These are phyloP conservation scores for Chaenocephalus aceratus DNA, from an alignment of 2,113 vertebrate species.

Conservation along the genomic window DNA sequence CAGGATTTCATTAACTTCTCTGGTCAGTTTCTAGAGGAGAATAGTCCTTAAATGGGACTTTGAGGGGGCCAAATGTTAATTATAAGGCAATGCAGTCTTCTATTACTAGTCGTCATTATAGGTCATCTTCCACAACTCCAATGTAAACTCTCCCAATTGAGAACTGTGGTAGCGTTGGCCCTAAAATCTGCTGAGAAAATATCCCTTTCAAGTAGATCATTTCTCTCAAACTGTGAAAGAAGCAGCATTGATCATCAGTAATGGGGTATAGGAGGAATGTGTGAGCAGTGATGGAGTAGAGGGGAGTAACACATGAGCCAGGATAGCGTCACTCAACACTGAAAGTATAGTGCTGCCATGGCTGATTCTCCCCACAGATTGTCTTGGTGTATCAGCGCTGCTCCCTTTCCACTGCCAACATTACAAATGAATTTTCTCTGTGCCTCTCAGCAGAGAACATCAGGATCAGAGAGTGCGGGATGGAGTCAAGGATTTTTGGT, in stretches of 20 bases:
- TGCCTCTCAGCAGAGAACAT: slow-evolving; percentile 54
- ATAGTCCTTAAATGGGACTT: slow-evolving; percentile 64
- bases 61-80: slow-evolving; percentile 75
- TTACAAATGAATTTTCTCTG: slow-evolving; percentile 60
- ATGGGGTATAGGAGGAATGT: slow-evolving; percentile 67
- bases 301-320: slow-evolving; percentile 53
- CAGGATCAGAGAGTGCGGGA: slow-evolving; percentile 61
- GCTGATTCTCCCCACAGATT: slow-evolving; percentile 70
- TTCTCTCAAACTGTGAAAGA: slow-evolving; percentile 55
- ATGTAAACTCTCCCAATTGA: slow-evolving; percentile 45
- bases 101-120: slow-evolving; percentile 62
- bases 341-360: slow-evolving; percentile 60
- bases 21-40: slow-evolving; percentile 66
- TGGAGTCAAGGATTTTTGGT: slow-evolving; percentile 60
- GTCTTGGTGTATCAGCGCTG: slow-evolving; percentile 58
- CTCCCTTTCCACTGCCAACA: slow-evolving; percentile 54
- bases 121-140: slow-evolving; percentile 56
- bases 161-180: slow-evolving; percentile 35
- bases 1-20: slow-evolving; percentile 77
- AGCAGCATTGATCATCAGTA: slow-evolving; percentile 66
- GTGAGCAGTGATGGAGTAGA: slow-evolving; percentile 62
- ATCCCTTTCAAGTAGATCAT: slow-evolving; percentile 63
- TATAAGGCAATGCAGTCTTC: slow-evolving; percentile 59
- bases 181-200: slow-evolving; percentile 63
- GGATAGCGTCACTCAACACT: slow-evolving; percentile 54